phyloP scores from a whole-genome alignment of 2,888 invertebrate species.

The Cephalotes varians region DNA sequence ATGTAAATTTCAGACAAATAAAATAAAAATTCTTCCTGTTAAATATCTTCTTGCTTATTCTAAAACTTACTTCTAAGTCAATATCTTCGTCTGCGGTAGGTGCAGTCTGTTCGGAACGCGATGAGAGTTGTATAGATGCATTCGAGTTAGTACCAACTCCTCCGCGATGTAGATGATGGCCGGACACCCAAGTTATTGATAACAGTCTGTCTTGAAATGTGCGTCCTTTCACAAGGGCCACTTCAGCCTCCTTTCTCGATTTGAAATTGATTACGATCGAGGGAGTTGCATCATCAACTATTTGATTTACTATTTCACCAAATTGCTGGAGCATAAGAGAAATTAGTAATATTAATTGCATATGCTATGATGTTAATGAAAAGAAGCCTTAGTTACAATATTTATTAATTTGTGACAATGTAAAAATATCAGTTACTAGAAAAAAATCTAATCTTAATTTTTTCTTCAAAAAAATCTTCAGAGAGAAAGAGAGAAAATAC shows the following conservation, averaged over 20 bases:
- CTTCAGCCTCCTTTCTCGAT: conserved; percentile 92
- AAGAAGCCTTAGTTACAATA: background rate
- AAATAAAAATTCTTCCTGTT: background rate
- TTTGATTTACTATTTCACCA: conserved; percentile 94
- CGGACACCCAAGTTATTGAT: conserved; percentile 86
- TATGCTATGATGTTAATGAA: conserved; percentile 87
- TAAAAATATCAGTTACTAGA: conserved; percentile 87
- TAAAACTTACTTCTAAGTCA: conserved; percentile 82
- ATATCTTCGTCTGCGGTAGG: conserved; percentile 81
- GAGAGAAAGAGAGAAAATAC: background rate
- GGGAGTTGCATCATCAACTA: conserved; percentile 91
- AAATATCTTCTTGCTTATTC: background rate
- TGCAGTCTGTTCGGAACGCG: conserved; percentile 81
- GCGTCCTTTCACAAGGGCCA: conserved; percentile 91
- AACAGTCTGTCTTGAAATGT: conserved; percentile 89
- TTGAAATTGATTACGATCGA: conserved; percentile 92
- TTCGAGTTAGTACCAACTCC: conserved; percentile 82
- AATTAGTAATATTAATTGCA: conserved; percentile 36
- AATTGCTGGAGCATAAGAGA: conserved; percentile 89
- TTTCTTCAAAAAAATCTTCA: too few relatives aligned
- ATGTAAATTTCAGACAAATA: background rate
- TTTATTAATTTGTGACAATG: background rate
- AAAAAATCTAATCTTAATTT: background rate
- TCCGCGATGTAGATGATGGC: conserved; percentile 85
- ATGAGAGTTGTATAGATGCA: conserved; percentile 74